Conservation (phyloP, 2,113 vertebrate species). For the Peromyscus californicus region DNA sequence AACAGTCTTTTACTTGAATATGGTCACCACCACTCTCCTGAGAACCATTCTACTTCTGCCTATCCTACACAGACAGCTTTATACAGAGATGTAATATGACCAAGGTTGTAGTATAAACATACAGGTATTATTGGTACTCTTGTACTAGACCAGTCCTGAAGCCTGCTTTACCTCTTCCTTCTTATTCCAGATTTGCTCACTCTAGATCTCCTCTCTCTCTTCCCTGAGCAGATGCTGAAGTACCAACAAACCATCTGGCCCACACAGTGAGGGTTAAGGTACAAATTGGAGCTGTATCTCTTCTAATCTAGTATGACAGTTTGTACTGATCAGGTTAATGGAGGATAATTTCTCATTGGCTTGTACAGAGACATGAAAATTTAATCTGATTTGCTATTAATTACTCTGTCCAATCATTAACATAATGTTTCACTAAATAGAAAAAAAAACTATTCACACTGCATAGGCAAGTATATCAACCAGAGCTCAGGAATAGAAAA, state of each 20-base stretch:
- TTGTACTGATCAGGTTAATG: slow-evolving; percentile 80
- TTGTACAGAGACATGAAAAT: slow-evolving; percentile 73
- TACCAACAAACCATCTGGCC: slow-evolving; percentile 62
- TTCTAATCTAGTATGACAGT: slow-evolving; percentile 70
- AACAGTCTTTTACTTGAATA: not conserved
- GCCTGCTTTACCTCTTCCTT: slow-evolving; percentile 22
- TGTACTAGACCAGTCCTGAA: not conserved
- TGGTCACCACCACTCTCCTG: not conserved
- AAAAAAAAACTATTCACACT: slow-evolving; percentile 55
- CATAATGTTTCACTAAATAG: slow-evolving; percentile 72
- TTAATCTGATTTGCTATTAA: slow-evolving; percentile 80
- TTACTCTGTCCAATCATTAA: slow-evolving; percentile 75
- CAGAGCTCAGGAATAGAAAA: slow-evolving; percentile 24
- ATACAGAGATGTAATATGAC: not conserved
- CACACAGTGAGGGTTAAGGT: slow-evolving; percentile 49
- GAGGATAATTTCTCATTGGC: slow-evolving; percentile 75
- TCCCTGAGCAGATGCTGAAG: slow-evolving; percentile 23
- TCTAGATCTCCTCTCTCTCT: slow-evolving; percentile 47
- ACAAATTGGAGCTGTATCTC: slow-evolving; percentile 66
- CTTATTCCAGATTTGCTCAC: slow-evolving; percentile 24
- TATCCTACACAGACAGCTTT: not conserved
- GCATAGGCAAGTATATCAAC: not conserved
- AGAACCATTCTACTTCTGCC: not conserved
- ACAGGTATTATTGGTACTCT: not conserved
- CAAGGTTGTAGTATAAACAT: not conserved